Evolutionary conservation across 2,797 vertebrate genomes (phyloP).

Genomic region (Smutsia temminckii): DNA sequence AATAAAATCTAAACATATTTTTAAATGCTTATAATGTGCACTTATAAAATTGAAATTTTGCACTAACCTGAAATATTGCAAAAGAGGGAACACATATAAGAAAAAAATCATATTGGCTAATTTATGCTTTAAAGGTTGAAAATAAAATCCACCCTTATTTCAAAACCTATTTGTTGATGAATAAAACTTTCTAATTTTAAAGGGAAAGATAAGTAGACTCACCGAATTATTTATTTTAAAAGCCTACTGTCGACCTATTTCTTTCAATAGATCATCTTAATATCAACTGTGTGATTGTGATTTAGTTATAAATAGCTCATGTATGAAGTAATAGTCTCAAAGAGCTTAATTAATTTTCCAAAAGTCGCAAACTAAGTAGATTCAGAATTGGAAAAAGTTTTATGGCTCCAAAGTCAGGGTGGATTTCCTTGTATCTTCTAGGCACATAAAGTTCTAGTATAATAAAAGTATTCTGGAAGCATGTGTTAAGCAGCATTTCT

Average conservation of each 20-base stretch:
- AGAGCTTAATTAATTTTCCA: background rate
- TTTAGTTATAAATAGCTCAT: background rate
- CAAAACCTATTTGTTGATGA: background rate
- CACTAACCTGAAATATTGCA: background rate
- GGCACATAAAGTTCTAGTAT: background rate
- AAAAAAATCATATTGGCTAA: background rate
- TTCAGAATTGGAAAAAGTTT: background rate
- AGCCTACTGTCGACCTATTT: background rate
- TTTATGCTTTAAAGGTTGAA: background rate
- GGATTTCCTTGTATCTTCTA: background rate
- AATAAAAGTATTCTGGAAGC: background rate
- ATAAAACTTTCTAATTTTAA: background rate
- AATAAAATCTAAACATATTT: background rate
- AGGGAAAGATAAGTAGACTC: background rate
- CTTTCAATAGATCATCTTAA: background rate
- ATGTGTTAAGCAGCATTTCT: background rate
- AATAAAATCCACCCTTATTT: background rate
- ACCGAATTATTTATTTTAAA: background rate
- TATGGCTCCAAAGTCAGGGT: background rate
- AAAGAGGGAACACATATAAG: background rate
- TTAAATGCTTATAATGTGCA: background rate
- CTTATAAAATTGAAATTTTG: background rate
- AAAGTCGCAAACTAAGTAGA: background rate
- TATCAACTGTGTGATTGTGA: background rate
- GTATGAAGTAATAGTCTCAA: background rate